Conservation (phyloP, 2,113 vertebrate genomes). For the Dryoscopus gambensis region DNA sequence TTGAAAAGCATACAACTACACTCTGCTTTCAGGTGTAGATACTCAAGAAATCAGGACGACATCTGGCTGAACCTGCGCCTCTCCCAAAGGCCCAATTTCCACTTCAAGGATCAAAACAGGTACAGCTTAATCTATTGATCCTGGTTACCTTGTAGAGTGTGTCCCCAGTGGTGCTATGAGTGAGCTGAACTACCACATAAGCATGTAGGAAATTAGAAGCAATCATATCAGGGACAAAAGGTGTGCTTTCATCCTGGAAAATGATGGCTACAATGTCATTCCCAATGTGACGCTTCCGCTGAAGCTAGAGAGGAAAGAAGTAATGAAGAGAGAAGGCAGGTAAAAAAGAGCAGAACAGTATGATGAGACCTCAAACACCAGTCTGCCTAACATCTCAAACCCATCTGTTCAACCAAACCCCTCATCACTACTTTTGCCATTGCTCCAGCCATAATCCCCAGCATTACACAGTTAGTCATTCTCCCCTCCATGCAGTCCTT, state of each 20-base stretch:
- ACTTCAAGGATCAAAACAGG: not conserved
- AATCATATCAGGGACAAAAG: slow-evolving; percentile 86
- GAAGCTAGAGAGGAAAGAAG: slow-evolving; percentile 73
- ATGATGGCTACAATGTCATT: slow-evolving; percentile 89
- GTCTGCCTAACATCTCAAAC: not conserved
- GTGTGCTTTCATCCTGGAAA: slow-evolving; percentile 85
- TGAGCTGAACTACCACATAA: slow-evolving; percentile 83
- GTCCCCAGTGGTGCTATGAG: slow-evolving; percentile 56
- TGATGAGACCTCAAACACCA: not conserved
- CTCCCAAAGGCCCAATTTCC: not conserved
- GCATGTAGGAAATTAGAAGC: slow-evolving; percentile 90
- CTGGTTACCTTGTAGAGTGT: slow-evolving; percentile 68
- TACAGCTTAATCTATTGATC: not conserved
- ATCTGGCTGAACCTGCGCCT: not conserved
- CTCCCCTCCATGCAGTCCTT: not conserved
- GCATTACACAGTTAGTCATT: not conserved
- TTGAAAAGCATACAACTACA: not conserved
- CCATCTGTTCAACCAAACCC: not conserved
- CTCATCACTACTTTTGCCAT: not conserved
- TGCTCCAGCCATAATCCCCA: not conserved
- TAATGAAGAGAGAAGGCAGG: not conserved
- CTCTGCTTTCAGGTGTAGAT: not conserved
- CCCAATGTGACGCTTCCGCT: slow-evolving; percentile 91
- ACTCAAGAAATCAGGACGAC: not conserved
- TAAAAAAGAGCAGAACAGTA: not conserved